Evolutionary conservation across 2,797 vertebrate species (phyloP), one percentile per base, ranked within the genome.

Genomic region (Taenioides sp.): DNA sequence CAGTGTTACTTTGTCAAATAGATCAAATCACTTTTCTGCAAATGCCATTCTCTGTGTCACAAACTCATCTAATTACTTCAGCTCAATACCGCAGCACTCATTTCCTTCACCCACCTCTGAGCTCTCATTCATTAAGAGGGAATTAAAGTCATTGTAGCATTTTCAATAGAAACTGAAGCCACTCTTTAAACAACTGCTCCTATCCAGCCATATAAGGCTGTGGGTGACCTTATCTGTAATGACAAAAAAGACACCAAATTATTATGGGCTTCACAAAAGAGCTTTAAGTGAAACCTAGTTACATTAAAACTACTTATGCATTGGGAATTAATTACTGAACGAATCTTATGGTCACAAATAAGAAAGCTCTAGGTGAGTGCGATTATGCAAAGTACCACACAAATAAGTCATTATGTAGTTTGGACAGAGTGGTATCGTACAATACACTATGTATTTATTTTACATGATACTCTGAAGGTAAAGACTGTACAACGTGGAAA

Each of bases 131-230:
- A 92, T 91, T 87, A 91, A 79, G 85, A 81, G 70, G 64, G 86
- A 87, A 91, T 92, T 91, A 92, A 86, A 85, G 69, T 62, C 80
- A 77, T 84, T 83, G 74, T 85, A 70, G 78, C 77, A 73, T 76
- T 84, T 86, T 91, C 91, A 92, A 92, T 91, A 90, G 88, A 86
- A 80, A 86, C 70, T 75, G 81, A 74, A 83, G 83, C 67, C 69
- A 54, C 87, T 77, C 68, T 37, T 73, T 79, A 75, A 78, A 86
- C 88, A 83, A 76, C 82, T 85, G 81, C 77, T 89, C 25, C 27
- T 60, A 20, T 58, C 23, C 23, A 25, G 22, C 22, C 22, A 25
- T 11, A 25, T 27, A 58, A 18, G 18, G 16, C 27, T 17, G 23
- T 60, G 58, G 17, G 27, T 60, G 27, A 60, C 58, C 25, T 60